A percentile compares a stretch with the other conserved stretches of the same genome.
Evolutionary conservation across 2,113 vertebrate species (phyloP).

Genomic region (Chaenogobius annularis): DNA sequence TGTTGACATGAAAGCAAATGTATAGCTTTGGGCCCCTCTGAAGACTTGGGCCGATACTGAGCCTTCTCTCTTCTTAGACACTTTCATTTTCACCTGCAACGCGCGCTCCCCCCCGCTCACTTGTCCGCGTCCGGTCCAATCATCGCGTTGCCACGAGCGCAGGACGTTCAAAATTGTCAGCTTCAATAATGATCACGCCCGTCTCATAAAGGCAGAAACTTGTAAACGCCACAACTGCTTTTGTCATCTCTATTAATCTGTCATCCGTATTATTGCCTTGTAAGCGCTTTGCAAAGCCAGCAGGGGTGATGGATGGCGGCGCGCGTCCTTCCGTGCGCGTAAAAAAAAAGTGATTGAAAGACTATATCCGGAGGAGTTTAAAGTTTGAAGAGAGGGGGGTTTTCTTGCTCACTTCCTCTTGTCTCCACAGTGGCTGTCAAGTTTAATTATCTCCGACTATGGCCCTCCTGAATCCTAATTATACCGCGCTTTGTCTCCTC

Average conservation of each 20-base stretch:
- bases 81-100: background rate
- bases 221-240: conserved; percentile 28
- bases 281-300: conserved; percentile 42
- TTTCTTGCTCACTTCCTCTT: conserved; percentile 53
- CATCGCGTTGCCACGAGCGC: conserved; percentile 24
- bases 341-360: conserved; percentile 24
- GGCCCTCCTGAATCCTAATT: conserved; percentile 71
- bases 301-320: conserved; percentile 36
- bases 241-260: conserved; percentile 55
- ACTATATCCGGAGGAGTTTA: conserved; percentile 46
- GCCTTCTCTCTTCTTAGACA: background rate
- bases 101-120: background rate
- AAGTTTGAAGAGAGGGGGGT: conserved; percentile 57
- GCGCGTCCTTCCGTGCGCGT: background rate
- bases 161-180: conserved; percentile 28
- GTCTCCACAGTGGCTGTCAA: conserved; percentile 68
- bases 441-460: conserved; percentile 75
- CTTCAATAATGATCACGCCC: conserved; percentile 33
- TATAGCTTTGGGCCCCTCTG: too few species aligned
- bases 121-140: background rate
- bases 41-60: too few species aligned
- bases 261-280: conserved; percentile 58
- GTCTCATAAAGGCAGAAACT: conserved; percentile 12
- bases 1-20: too few species aligned
- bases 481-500: conserved; percentile 59